Conservation (phyloP, 2,113 vertebrate genomes). For the Syngnathoides biaculeatus region DNA sequence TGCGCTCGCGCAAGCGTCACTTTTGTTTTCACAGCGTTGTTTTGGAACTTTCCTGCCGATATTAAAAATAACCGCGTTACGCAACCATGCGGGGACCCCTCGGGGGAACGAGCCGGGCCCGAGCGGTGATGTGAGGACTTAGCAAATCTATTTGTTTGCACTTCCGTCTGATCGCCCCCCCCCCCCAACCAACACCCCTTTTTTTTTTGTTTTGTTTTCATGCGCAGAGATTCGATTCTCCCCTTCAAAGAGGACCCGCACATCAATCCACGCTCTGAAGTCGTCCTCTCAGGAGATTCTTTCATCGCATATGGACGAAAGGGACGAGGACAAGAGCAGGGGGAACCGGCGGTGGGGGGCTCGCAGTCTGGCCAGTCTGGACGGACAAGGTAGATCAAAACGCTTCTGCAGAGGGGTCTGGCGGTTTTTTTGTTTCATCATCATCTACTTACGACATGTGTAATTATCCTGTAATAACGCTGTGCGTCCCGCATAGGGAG, state of each 20-base stretch:
- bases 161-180: not conserved
- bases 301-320: conserved; percentile 78
- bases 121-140: conserved; percentile 38
- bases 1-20: not conserved
- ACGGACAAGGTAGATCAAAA: conserved; percentile 84
- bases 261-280: conserved; percentile 88
- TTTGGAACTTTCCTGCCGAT: conserved; percentile 15
- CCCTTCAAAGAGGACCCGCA: conserved; percentile 88
- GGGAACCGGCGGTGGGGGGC: conserved; percentile 79
- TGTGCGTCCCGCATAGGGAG: not conserved
- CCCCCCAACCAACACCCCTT: not conserved
- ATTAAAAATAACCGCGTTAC: conserved; percentile 30
- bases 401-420: not conserved
- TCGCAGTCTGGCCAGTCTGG: conserved; percentile 88
- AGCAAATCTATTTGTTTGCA: conserved; percentile 13
- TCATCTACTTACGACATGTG: not conserved
- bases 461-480: not conserved
- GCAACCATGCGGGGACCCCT: conserved; percentile 19
- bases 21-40: not conserved
- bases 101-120: conserved; percentile 23
- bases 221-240: conserved; percentile 84
- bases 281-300: conserved; percentile 91
- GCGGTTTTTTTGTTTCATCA: not conserved
- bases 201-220: not conserved
- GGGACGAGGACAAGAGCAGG: conserved; percentile 76